Conservation (phyloP, 92 coral and sea anemone genomes). For the Porites evermanni region DNA sequence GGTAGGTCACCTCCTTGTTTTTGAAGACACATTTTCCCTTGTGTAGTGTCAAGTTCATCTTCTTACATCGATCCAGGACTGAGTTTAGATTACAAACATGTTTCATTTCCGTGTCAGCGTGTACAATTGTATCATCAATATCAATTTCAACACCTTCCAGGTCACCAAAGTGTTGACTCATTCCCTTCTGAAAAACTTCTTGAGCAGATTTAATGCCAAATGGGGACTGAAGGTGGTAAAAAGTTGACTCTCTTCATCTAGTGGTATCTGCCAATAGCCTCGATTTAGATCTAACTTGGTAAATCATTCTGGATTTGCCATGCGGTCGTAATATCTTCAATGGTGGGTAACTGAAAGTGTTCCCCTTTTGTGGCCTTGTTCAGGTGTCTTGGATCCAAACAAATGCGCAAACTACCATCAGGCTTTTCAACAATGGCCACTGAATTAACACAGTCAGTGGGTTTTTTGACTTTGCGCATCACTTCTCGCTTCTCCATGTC, state of each 20-base stretch:
- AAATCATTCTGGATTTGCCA: conserved; percentile 7
- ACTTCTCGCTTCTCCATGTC: too few species aligned
- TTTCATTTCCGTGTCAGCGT: not conserved
- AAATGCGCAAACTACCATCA: conserved; percentile 27
- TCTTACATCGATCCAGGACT: conserved; percentile 42
- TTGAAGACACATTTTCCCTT: conserved; percentile 45
- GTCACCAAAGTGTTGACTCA: conserved; percentile 44
- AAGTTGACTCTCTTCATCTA: conserved; percentile 36
- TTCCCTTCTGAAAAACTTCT: conserved; percentile 50
- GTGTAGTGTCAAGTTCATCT: not conserved
- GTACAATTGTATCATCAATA: not conserved
- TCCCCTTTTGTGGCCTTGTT: conserved; percentile 50
- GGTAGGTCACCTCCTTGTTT: conserved; percentile 52
- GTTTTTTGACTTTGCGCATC: not conserved
- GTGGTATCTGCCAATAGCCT: conserved; percentile 52
- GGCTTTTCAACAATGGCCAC: conserved; percentile 47
- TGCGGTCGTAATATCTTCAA: conserved; percentile 17
- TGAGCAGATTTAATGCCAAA: conserved; percentile 52
- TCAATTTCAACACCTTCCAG: conserved; percentile 46
- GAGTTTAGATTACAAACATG: conserved; percentile 51
- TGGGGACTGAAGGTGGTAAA: conserved; percentile 36
- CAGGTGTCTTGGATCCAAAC: conserved; percentile 23
- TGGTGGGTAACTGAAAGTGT: conserved; percentile 52
- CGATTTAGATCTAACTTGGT: conserved; percentile 47
- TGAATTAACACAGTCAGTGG: conserved; percentile 8